A percentile compares a stretch with the other conserved stretches of the same genome.
Conservation (phyloP, 2,797 vertebrate species). For the Enteromius treurensis region DNA sequence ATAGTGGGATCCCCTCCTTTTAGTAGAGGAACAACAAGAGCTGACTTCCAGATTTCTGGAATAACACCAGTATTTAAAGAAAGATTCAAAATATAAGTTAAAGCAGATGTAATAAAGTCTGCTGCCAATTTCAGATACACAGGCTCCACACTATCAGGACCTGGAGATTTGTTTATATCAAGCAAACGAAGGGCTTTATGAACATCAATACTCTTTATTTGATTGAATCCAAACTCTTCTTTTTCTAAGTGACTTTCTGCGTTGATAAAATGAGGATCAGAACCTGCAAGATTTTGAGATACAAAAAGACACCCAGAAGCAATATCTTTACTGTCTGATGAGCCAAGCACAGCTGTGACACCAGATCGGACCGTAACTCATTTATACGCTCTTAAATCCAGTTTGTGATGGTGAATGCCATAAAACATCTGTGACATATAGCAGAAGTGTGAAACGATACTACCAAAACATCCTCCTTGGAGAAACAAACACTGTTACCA, state of each 20-base stretch:
- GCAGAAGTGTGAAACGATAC: conserved; percentile 15
- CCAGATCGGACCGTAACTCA: neutral
- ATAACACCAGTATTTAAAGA: neutral
- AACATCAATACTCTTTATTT: neutral
- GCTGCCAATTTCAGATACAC: no score
- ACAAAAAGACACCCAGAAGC: no score
- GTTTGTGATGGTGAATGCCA: neutral
- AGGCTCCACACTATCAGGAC: neutral
- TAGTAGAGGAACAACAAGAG: neutral
- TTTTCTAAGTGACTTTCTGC: neutral
- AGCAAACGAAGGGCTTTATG: neutral
- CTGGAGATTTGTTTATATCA: neutral
- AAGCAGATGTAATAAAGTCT: neutral
- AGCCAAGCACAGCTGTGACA: conserved; percentile 11
- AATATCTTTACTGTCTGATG: neutral
- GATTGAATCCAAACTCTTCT: neutral
- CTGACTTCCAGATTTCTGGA: neutral
- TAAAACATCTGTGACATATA: conserved; percentile 12
- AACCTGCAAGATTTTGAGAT: neutral
- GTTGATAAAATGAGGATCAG: neutral
- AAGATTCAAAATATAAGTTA: neutral
- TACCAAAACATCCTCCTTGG: neutral
- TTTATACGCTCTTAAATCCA: neutral
- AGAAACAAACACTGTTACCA: conserved; percentile 29
- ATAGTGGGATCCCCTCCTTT: neutral